Evolutionary conservation across 1,140 invertebrate genomes (phyloP), one percentile per base, ranked within the genome.

Genomic region (Anastatus disparis): DNA sequence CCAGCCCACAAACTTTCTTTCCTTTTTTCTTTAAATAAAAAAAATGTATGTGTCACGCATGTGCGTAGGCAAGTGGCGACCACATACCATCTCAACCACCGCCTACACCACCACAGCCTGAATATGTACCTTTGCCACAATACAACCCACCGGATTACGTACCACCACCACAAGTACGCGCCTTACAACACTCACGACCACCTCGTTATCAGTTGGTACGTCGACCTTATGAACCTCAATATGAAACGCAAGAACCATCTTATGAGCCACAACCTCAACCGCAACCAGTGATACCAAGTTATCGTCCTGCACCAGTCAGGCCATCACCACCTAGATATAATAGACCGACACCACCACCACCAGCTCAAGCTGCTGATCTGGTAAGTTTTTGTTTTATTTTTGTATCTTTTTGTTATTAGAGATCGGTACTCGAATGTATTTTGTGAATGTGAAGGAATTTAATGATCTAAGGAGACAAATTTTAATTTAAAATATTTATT

Each of bases 81-180:
- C 92, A 94, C 79, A 89, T 95, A 77, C 94, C 92, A 1, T 87
- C 88, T 40, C 87, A 89, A 26, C 88, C 91, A 52, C 90, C 92
- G n/a, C 81, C 75, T 44, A 89, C 89, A 3, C 88, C 91, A 52
- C 85, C 88, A 40, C 87, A 89, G 76, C 87, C 89, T 4, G 88
- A 87, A 38, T 85, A 84, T 64, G 88, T 88, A 9, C 88, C 89
- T n/a, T 86, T 89, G 62, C 87, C 89, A 40, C 88, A 89, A 38
- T 91, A 91, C 83, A 90, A 91, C 77, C 86, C 90, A 12, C 89
- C 88, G n/a, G 88, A 89, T 64, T 87, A 88, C 70, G 81, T 84
- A 81, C 53, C 86, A 82, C 79, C 91, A 59, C 90, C 91, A 17
- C 77, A 70, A 29, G n/a, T n/a, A n/a, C n/a, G n/a, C n/a, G n/a